Conservation (phyloP, 2,797 vertebrate species). For the Anas georgica region DNA sequence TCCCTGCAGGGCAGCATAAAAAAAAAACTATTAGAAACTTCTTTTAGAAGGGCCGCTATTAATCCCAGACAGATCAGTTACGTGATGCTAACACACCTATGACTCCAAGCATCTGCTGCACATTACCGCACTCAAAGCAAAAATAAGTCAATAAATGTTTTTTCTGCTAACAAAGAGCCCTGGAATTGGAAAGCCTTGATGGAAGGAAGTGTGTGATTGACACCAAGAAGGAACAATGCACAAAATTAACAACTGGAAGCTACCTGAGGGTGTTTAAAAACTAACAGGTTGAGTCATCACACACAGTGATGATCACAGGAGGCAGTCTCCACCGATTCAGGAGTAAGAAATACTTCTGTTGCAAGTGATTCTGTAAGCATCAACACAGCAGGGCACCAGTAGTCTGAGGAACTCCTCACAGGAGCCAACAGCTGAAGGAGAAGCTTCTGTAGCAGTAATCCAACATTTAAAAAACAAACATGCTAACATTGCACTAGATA, state of each 20-base stretch:
- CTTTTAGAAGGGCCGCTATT: background rate
- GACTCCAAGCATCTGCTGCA: background rate
- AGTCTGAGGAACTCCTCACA: rapidly evolving
- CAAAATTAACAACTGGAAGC: background rate
- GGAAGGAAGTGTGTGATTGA: background rate
- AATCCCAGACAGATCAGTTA: background rate
- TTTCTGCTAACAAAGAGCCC: background rate
- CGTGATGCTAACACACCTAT: background rate
- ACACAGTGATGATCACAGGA: background rate
- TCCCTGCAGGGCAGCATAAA: background rate
- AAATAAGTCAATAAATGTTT: background rate
- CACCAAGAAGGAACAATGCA: background rate
- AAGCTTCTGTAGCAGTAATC: background rate
- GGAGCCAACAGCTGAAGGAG: background rate
- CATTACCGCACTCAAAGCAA: background rate
- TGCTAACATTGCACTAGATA: background rate
- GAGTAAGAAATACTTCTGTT: background rate
- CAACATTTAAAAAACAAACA: background rate
- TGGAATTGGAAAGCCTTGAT: background rate
- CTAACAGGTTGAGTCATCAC: background rate
- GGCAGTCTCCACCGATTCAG: background rate
- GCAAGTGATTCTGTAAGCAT: background rate
- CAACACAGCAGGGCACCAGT: background rate
- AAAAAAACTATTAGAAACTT: background rate
- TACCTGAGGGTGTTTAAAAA: background rate